A percentile compares a stretch with the other conserved stretches of the same genome.
These are phyloP conservation scores for Oreochromis spilurus DNA, from an alignment of 2,113 vertebrate species.

Conservation along the genomic window DNA sequence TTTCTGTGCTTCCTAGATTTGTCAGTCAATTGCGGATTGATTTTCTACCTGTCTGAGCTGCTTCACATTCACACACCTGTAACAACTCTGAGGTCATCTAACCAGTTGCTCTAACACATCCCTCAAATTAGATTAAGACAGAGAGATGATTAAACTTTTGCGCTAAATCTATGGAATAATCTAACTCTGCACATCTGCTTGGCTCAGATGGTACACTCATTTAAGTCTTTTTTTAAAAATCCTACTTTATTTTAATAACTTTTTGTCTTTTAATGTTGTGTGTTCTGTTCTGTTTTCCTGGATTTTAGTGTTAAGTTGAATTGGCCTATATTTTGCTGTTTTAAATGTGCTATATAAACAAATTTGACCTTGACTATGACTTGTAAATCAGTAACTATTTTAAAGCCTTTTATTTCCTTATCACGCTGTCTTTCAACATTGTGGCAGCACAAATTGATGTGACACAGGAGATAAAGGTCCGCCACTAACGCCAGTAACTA, in stretches of 20 bases:
- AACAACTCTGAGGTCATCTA: not conserved
- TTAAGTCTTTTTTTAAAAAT: not conserved
- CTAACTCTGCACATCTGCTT: not conserved
- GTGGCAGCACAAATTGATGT: not conserved
- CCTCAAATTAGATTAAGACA: not conserved
- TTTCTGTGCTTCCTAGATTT: not conserved
- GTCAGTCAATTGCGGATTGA: not conserved
- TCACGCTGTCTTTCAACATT: not conserved
- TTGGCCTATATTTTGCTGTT: not conserved
- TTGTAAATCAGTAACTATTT: not conserved
- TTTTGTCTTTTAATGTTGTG: not conserved
- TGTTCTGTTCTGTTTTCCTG: not conserved
- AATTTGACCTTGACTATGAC: not conserved
- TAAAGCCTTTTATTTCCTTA: not conserved
- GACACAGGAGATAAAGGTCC: not conserved
- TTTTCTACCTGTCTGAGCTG: not conserved
- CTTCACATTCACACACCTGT: not conserved
- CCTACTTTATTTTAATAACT: not conserved
- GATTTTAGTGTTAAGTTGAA: not conserved
- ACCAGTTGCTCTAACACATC: not conserved
- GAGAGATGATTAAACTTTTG: not conserved
- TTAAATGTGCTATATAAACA: not conserved
- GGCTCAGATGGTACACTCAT: not conserved
- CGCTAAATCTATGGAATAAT: not conserved
- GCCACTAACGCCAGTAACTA: not conserved